Evolutionary conservation across 2,797 vertebrate genomes (phyloP).

Genomic region (Manis crassicaudata): DNA sequence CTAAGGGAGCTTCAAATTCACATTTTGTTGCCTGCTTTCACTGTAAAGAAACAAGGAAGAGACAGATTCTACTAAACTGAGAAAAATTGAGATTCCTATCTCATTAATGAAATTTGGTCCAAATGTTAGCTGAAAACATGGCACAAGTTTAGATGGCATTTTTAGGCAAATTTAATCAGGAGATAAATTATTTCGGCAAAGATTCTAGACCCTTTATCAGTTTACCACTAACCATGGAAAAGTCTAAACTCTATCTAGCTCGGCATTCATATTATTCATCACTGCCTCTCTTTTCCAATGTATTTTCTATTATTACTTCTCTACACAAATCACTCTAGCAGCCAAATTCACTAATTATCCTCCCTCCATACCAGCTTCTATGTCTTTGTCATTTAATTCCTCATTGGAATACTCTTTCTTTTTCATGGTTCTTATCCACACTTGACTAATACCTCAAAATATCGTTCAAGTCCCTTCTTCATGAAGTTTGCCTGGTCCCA

Average conservation of each 20-base stretch:
- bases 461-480: not conserved
- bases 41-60: not conserved
- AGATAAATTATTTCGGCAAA: not conserved
- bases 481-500: not conserved
- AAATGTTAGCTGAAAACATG: not conserved
- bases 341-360: not conserved
- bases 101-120: not conserved
- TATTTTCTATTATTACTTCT: not conserved
- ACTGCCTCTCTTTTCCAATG: not conserved
- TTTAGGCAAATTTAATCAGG: conserved; percentile 7
- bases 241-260: not conserved
- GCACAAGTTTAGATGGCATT: not conserved
- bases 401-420: not conserved
- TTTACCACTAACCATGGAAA: not conserved
- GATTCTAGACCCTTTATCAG: not conserved
- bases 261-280: not conserved
- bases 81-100: not conserved
- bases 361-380: not conserved
- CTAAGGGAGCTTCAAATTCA: not conserved
- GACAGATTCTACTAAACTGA: not conserved
- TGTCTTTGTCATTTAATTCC: not conserved
- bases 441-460: not conserved
- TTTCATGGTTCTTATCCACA: not conserved
- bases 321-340: not conserved
- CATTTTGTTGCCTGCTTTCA: conserved; percentile 18